A percentile compares a stretch with the other conserved stretches of the same genome.
Conservation (phyloP, 2,797 vertebrate species). For the Enteromius radiatus region DNA sequence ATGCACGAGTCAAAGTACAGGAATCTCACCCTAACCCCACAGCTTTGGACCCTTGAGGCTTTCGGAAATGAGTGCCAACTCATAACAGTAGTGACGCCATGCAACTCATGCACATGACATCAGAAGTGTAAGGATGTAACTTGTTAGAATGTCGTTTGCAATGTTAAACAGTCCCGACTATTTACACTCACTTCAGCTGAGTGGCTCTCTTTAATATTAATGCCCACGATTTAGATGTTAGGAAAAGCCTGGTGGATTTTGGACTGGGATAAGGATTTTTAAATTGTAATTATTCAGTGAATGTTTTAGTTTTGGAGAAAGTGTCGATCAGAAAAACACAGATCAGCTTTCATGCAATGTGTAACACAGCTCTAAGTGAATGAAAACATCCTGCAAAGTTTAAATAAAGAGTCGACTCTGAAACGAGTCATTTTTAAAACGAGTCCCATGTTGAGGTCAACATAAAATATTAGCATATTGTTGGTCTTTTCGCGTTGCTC, state of each 20-base stretch:
- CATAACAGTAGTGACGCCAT: background rate
- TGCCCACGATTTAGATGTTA: background rate
- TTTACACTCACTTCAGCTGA: background rate
- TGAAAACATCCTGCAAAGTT: too few relatives aligned
- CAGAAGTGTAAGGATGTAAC: background rate
- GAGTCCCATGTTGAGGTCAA: too few relatives aligned
- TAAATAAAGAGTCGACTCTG: too few relatives aligned
- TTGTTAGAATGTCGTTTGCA: background rate
- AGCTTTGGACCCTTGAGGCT: background rate
- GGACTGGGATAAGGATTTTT: background rate
- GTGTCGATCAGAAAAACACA: background rate
- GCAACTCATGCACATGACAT: background rate
- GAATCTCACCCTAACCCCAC: conserved; percentile 1
- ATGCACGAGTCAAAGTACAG: background rate
- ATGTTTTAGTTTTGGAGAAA: background rate
- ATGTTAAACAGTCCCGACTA: background rate
- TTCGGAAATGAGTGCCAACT: conserved; percentile 16
- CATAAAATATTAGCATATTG: too few relatives aligned
- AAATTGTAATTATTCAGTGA: background rate
- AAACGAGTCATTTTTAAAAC: too few relatives aligned
- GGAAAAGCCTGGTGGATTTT: background rate
- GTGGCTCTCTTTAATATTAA: background rate
- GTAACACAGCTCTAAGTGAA: too few relatives aligned
- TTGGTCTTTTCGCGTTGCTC: too few relatives aligned
- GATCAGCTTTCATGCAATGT: background rate